phyloP scores from a whole-genome alignment of 2,797 vertebrate genomes.

The Lepidocolaptes lacrymiger region DNA sequence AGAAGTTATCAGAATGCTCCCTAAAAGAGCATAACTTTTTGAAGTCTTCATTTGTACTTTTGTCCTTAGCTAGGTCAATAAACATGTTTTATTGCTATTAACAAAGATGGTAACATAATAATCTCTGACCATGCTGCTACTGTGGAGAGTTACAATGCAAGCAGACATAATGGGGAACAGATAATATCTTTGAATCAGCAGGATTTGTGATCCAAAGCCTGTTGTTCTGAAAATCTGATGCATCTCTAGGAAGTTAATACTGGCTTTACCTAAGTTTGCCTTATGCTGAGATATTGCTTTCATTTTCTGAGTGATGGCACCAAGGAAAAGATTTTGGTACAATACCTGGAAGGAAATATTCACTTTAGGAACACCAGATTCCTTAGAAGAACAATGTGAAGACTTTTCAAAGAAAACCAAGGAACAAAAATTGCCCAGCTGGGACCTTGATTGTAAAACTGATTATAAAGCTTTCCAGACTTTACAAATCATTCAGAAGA shows the following conservation, averaged over 20 bases:
- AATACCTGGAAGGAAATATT: background rate
- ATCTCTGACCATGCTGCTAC: background rate
- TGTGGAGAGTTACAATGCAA: background rate
- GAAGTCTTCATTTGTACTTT: background rate
- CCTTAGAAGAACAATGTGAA: background rate
- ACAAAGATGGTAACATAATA: background rate
- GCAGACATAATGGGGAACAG: background rate
- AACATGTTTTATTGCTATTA: background rate
- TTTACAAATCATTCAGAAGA: background rate
- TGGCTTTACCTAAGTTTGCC: background rate
- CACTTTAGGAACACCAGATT: background rate
- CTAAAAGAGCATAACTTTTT: background rate
- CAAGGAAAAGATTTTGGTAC: background rate
- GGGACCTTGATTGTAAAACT: background rate
- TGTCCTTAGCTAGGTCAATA: background rate
- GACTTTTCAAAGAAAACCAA: background rate
- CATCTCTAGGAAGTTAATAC: background rate
- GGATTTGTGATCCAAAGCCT: background rate
- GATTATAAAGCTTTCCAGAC: background rate
- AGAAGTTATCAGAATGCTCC: background rate
- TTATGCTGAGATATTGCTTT: background rate
- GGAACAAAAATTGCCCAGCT: background rate
- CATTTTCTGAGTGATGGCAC: background rate
- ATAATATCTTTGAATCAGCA: background rate
- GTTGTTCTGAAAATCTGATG: background rate